Base-by-base conservation (phyloP, 2,888 invertebrate species). In the Chrysodeixis includens region DNA sequence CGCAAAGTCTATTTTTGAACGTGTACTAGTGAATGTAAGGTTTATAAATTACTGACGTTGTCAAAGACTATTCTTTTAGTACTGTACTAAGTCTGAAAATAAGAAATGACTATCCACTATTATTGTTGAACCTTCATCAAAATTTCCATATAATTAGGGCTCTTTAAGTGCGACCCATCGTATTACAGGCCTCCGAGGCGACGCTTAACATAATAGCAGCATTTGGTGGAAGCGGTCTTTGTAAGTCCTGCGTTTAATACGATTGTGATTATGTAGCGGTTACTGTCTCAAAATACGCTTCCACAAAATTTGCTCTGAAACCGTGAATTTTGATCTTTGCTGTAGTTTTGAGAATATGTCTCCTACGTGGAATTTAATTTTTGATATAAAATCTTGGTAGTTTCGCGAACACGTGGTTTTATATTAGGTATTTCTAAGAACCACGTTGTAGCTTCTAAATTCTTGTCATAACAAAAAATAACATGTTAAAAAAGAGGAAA, bases 141-240 rank as follows among this genome's bases (percentile, higher is more conserved):
- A 74, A 74, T 74, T 71, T 74, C 77, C 79, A 69, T 69, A 74
- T 58, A 61, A 76, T 71, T 71, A 74, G 67, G 56, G 65, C 40
- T 54, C n/a, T 54, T 64, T 64, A 63, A 62, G 60, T 63, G 64
- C 71, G 74, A 71, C 68, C 74, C 71, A 68, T 79, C 69, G 61
- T 69, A 79, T 79, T 79, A 79, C 61, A 7, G 58, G 35, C 71
- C 68, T 44, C 56, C 30, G 66, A 52, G 58, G 53, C 60, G 57
- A 55, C 67, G 69, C 69, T 76, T 79, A 79, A 76, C 78, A 49
- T 67, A 78, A 78, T 79, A 66, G 64, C 56, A 67, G 64, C 62
- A 62, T 75, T 70, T 57, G 56, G 66, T 40, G 57, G 62, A 66
- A 74, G 65, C 62, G 74, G 62, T 67, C 71, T 62, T 57, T 53